A percentile compares a stretch with the other conserved stretches of the same genome.
Conservation (phyloP, 2,888 invertebrate species). For the Chrysolina haemoptera region DNA sequence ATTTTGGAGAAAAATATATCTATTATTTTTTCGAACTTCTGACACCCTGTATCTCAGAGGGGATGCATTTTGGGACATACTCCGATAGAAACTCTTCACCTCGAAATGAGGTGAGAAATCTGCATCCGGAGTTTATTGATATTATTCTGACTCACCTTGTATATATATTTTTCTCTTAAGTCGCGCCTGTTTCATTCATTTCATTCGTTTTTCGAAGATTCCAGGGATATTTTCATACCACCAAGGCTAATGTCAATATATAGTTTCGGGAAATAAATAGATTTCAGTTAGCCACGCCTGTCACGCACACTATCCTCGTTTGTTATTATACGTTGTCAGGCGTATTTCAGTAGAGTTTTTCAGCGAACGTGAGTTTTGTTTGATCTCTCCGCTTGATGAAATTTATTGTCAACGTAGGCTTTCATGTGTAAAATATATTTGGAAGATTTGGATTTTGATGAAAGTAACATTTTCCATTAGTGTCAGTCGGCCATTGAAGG, state of each 20-base stretch:
- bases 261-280: slow-evolving; percentile 22
- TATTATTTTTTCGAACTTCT: no score
- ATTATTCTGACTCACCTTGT: no score
- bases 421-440: slow-evolving; percentile 9
- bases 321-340: slow-evolving; percentile 32
- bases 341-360: slow-evolving; percentile 36
- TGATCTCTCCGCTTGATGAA: slow-evolving; percentile 31
- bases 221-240: slow-evolving; percentile 7
- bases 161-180: no score
- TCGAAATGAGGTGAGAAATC: no score
- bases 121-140: no score
- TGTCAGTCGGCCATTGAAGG: not conserved
- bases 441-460: not conserved
- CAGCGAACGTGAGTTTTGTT: slow-evolving; percentile 31
- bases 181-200: not conserved
- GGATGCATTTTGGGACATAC: no score
- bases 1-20: no score
- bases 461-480: not conserved
- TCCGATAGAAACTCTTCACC: no score
- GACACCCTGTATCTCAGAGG: no score
- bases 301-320: slow-evolving; percentile 37
- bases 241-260: slow-evolving; percentile 8
- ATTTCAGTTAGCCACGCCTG: slow-evolving; percentile 26
- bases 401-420: slow-evolving; percentile 32
- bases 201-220: not conserved